Evolutionary conservation across 1,140 invertebrate genomes (phyloP).

Genomic region (Mylabris phalerata): DNA sequence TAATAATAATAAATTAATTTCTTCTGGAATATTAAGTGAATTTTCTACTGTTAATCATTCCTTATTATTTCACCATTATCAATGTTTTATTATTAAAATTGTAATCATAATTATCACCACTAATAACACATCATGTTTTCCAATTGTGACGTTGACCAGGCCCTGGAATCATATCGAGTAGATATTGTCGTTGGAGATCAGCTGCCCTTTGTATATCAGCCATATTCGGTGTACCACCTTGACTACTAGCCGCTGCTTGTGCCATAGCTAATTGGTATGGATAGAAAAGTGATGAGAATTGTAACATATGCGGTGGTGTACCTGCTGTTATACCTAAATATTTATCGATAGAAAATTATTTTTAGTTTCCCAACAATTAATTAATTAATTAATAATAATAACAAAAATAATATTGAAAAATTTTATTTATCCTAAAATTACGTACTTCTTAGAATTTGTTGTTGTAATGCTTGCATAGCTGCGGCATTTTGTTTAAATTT

Average conservation of each 20-base stretch:
- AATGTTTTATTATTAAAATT: neutral
- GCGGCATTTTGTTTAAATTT: slow-evolving; percentile 62
- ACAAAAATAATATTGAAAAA: too few relatives aligned
- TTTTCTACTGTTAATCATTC: neutral
- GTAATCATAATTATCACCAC: slow-evolving; percentile 4
- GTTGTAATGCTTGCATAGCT: slow-evolving; percentile 73
- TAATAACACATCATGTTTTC: slow-evolving; percentile 40
- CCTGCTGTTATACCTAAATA: slow-evolving; percentile 38
- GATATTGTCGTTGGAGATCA: slow-evolving; percentile 90
- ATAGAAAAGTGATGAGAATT: slow-evolving; percentile 77
- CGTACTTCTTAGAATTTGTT: slow-evolving; percentile 66
- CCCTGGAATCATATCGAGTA: slow-evolving; percentile 87
- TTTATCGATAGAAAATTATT: slow-evolving; percentile 13
- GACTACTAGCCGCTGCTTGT: slow-evolving; percentile 49
- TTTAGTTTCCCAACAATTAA: neutral
- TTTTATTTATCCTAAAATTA: neutral
- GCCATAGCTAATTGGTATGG: slow-evolving; percentile 68
- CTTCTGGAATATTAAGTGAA: neutral
- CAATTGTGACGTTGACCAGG: slow-evolving; percentile 40
- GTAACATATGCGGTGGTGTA: slow-evolving; percentile 68
- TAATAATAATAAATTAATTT: too few relatives aligned
- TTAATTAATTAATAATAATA: neutral
- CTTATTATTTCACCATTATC: neutral
- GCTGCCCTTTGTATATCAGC: slow-evolving; percentile 74
- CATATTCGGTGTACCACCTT: slow-evolving; percentile 45